Evolutionary conservation across 2,888 invertebrate species (phyloP), one percentile per base, ranked within the genome.

Genomic region (Bruchidius siliquastri): DNA sequence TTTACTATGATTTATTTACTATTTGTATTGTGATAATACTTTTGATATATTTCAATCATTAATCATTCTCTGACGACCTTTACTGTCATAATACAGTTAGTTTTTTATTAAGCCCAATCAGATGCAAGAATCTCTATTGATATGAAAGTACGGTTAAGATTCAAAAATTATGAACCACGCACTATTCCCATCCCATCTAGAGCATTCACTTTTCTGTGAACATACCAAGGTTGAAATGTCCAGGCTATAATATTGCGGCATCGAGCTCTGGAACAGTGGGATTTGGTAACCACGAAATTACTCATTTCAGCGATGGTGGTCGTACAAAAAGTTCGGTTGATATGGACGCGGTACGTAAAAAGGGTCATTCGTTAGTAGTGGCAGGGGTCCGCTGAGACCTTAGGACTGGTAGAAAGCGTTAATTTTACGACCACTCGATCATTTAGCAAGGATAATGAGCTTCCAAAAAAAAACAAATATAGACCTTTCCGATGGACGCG

Each of bases 361-460:
- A 49, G 49, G 49, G 49, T 13, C 49, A 49, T 49, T 49, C 49
- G 49, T 49, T 49, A 49, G 49, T 49, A 49, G 49, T 1, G 49
- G 6, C 49, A 13, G 6, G 3, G 49, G 49, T 49, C 49, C 49
- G 18, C 49, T 18, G 49, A 49, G 49, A 18, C 49, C 49, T 13
- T 1, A 18, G 6, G 10, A 49, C 18, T 49, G 49, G 10, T 49
- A 1, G 49, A 49, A 18, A 49, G 18, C 49, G 49, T 49, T 49
- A 49, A 49, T 73, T 72, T 71, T 66, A 73, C 71, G 73, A 73
- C 20, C 67, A 69, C 71, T 67, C 66, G 73, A 73, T 73, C 73
- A 73, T 73, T 73, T 73, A 73, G 6, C 49, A 13, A 73, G 67
- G 69, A 67, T 73, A 73, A 73, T 71, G 73, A 73, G 71, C 21